These are phyloP conservation scores for Macrobrachium nipponense DNA, from an alignment of 1,140 invertebrate genomes.

Conservation along the genomic window DNA sequence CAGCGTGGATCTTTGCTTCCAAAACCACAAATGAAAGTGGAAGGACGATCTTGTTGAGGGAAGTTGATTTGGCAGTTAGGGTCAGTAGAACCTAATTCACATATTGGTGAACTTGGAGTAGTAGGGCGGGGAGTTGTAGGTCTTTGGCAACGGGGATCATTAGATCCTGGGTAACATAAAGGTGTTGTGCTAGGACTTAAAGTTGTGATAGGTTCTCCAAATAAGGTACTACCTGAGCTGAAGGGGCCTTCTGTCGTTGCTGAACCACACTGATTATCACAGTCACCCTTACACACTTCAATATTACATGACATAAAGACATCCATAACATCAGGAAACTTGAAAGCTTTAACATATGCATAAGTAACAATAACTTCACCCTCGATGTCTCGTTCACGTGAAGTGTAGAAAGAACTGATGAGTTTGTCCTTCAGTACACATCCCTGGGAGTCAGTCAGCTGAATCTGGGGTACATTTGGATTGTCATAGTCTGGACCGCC, in stretches of 20 bases:
- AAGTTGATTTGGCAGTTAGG: constrained; percentile 36
- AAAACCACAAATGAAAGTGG: constrained; percentile 34
- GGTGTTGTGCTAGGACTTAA: constrained; percentile 29
- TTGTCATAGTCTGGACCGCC: constrained; percentile 56
- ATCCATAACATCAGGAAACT: constrained; percentile 68
- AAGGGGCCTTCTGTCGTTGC: constrained; percentile 48
- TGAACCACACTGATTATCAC: constrained; percentile 61
- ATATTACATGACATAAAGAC: constrained; percentile 68
- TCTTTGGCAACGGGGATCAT: constrained; percentile 33
- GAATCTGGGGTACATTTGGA: constrained; percentile 53
- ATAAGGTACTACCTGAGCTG: constrained; percentile 60
- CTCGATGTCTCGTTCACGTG: constrained; percentile 53
- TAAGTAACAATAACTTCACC: constrained; percentile 66
- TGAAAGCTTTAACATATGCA: constrained; percentile 67
- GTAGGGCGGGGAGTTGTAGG: constrained; percentile 16
- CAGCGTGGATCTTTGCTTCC: constrained; percentile 50
- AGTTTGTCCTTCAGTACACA: constrained; percentile 68
- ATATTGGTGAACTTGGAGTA: constrained; percentile 9
- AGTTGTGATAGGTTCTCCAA: constrained; percentile 57
- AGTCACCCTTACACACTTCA: constrained; percentile 67
- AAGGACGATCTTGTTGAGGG: constrained; percentile 35
- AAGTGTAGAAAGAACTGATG: constrained; percentile 64
- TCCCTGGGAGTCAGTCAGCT: constrained; percentile 68
- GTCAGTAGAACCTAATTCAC: constrained; percentile 37
- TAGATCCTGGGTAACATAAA: constrained; percentile 44